These are phyloP conservation scores for Aratinga solstitialis DNA, from an alignment of 2,797 vertebrate species.

Conservation along the genomic window DNA sequence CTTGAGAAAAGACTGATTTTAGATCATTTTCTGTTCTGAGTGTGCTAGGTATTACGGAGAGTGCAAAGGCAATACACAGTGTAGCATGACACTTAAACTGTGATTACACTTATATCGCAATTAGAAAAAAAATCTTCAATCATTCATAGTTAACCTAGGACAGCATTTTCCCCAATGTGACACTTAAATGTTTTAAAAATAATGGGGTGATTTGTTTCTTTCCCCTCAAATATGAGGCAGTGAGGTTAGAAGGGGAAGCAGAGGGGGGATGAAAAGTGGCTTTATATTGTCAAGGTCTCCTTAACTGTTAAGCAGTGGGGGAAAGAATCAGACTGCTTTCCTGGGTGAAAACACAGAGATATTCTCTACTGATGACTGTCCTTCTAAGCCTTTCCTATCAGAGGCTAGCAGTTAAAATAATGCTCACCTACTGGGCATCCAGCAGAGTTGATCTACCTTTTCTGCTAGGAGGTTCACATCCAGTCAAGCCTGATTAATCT, in stretches of 20 bases:
- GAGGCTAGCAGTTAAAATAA: slow-evolving; percentile 79
- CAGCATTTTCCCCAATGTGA: slow-evolving; percentile 37
- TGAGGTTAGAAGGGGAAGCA: slow-evolving; percentile 27
- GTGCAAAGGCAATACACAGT: slow-evolving; percentile 63
- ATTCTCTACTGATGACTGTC: slow-evolving; percentile 75
- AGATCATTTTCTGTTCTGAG: slow-evolving; percentile 66
- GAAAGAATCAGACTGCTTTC: slow-evolving; percentile 73
- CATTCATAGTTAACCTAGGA: slow-evolving; percentile 55
- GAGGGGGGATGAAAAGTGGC: slow-evolving; percentile 45
- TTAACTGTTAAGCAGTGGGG: slow-evolving; percentile 60
- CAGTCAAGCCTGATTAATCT: slow-evolving; percentile 81
- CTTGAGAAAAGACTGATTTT: slow-evolving; percentile 71
- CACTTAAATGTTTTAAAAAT: slow-evolving; percentile 58
- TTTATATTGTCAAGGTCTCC: slow-evolving; percentile 68
- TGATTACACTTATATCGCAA: slow-evolving; percentile 59
- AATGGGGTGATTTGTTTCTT: slow-evolving; percentile 60
- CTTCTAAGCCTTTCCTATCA: slow-evolving; percentile 80
- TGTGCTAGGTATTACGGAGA: slow-evolving; percentile 65
- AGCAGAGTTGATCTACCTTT: slow-evolving; percentile 81
- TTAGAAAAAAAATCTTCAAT: slow-evolving; percentile 57
- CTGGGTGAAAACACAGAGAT: slow-evolving; percentile 38
- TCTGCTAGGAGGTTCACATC: slow-evolving; percentile 75
- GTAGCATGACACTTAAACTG: slow-evolving; percentile 51
- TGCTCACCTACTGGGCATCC: slow-evolving; percentile 81
- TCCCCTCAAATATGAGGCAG: slow-evolving; percentile 49